Percentiles rank a stretch among this genome's conserved stretches.
Evolutionary conservation across 2,888 invertebrate genomes (phyloP).

Genomic region (Acleris sparsana): DNA sequence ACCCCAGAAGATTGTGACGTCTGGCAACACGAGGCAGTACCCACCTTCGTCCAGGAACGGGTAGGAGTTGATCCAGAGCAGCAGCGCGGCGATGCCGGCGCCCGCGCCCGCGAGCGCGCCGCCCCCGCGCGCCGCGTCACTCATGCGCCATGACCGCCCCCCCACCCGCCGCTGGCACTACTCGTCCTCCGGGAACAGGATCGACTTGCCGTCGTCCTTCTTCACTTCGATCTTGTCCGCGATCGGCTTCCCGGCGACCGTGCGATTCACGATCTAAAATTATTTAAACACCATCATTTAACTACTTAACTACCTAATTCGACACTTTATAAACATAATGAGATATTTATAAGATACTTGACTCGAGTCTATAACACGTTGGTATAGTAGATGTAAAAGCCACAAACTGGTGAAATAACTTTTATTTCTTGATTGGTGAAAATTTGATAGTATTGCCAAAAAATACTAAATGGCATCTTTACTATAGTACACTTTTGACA

Average conservation of each 20-base stretch:
- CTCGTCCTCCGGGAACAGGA: slow-evolving; percentile 86
- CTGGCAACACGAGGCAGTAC: slow-evolving; percentile 18
- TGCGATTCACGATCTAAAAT: slow-evolving; percentile 83
- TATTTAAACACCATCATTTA: too few species aligned
- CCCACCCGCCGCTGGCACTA: too few species aligned
- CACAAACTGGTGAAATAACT: too few species aligned
- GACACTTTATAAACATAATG: too few species aligned
- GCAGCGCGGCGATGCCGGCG: slow-evolving; percentile 81
- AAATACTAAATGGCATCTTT: too few species aligned
- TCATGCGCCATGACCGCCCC: slow-evolving; percentile 8
- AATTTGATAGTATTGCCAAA: too few species aligned
- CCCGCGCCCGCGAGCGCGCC: slow-evolving; percentile 79
- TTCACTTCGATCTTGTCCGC: slow-evolving; percentile 64
- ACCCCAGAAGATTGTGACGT: too few species aligned
- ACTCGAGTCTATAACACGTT: too few species aligned
- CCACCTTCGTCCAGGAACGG: slow-evolving; percentile 87
- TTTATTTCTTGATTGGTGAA: too few species aligned
- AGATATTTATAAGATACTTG: too few species aligned
- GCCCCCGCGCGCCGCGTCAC: slow-evolving; percentile 84
- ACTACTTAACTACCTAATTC: background rate
- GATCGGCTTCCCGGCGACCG: slow-evolving; percentile 77
- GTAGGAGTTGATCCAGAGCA: slow-evolving; percentile 86
- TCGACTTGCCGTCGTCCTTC: slow-evolving; percentile 79
- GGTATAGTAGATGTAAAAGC: too few species aligned
- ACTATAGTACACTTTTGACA: too few species aligned